Base-by-base conservation (phyloP, 2,888 invertebrate species). In the Schizaphis graminum region DNA sequence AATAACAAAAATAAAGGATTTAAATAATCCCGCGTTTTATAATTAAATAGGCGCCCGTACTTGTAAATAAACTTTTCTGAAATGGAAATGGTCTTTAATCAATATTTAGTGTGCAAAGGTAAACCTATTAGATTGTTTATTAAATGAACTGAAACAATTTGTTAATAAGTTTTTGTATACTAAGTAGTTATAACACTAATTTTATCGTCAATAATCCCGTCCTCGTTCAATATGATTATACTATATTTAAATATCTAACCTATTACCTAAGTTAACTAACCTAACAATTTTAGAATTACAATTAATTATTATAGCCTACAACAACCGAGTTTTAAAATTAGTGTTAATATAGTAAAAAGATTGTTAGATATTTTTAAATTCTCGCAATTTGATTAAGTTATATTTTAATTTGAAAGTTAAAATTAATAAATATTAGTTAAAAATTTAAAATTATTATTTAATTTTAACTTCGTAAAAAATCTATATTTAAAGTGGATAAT, bases 51-150 rank as follows among this genome's bases (percentile, higher is more conserved):
- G 5, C 24, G 24, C 47, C 90, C 90, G 47, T 61, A 44, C n/a
- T 47, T 89, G 11, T 67, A 67, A 61, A 61, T 49, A 90, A 90
- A 47, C 67, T 67, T 90, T 90, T 67, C 41, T n/a, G 5, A 28
- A 91, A 91, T 41, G 28, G 24, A 28, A 91, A 84, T 16, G 8
- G 91, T 56, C 91, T 56, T 84, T 85, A 56, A 84, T 56, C 84
- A 85, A 56, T 44, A 91, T 56, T n/a, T 47, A 44, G 24, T 41
- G 53, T 84, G 41, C 53, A 41, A 84, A 77, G 53, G 77, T 91
- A 91, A 91, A 35, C 53, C 41, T 84, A 84, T 84, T 85, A 91
- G 21, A 91, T 41, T 56, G 56, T 84, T 28, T 44, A 44, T 91
- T 84, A 44, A 56, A 85, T 56, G 16, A 67, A n/a, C 47, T 21